Conservation (phyloP, 2,113 vertebrate species). For the Chauna torquata region DNA sequence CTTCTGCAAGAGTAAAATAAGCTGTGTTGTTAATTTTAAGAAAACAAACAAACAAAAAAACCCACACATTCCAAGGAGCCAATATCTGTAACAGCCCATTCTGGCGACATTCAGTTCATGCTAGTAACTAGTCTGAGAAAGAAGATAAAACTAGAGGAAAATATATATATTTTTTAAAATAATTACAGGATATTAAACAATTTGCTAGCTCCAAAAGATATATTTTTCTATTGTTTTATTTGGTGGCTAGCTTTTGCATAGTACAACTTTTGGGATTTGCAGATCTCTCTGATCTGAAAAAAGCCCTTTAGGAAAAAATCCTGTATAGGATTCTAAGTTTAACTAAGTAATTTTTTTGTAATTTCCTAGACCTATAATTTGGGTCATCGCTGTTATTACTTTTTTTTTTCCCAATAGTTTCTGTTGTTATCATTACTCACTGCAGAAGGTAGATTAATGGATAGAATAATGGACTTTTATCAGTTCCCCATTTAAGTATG, state of each 20-base stretch:
- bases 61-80: background rate
- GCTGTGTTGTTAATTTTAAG: background rate
- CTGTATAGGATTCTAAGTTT: fast-evolving
- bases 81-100: background rate
- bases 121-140: background rate
- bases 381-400: background rate
- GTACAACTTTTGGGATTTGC: background rate
- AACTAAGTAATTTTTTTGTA: background rate
- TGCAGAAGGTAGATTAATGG: background rate
- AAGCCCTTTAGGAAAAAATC: background rate
- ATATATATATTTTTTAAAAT: background rate
- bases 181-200: background rate
- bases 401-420: background rate
- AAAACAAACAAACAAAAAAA: background rate
- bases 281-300: background rate
- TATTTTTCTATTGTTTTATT: background rate
- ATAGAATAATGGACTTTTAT: background rate
- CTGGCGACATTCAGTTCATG: background rate
- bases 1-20: background rate
- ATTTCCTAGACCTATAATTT: background rate
- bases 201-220: background rate
- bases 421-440: background rate
- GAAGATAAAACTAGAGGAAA: background rate
- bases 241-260: background rate
- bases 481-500: background rate